These are phyloP conservation scores for Nothoprocta perdicaria DNA, from an alignment of 2,113 vertebrate species.

Conservation along the genomic window DNA sequence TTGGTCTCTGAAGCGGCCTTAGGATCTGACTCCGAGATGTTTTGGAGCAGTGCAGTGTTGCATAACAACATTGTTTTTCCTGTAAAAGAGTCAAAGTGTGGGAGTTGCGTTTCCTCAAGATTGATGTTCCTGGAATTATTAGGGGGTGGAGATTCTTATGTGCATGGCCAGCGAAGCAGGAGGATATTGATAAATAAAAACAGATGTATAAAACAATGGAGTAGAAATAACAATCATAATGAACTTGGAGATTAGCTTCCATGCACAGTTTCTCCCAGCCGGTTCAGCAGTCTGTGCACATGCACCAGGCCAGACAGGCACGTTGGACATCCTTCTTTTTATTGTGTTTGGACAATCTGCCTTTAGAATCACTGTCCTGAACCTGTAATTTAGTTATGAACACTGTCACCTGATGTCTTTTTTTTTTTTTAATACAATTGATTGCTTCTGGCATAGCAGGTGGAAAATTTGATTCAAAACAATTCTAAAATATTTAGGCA, in stretches of 20 bases:
- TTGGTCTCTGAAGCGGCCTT: neutral
- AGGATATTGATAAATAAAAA: conserved; percentile 50
- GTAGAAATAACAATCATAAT: conserved; percentile 31
- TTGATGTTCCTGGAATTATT: conserved; percentile 39
- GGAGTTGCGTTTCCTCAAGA: conserved; percentile 64
- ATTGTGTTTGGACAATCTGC: neutral
- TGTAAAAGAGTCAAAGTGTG: conserved; percentile 33
- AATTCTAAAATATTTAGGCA: neutral
- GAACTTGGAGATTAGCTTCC: neutral
- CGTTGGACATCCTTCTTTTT: neutral
- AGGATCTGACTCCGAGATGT: neutral
- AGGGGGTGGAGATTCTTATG: conserved; percentile 60
- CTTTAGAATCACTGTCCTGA: neutral
- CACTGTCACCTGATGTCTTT: neutral
- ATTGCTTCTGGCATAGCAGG: conserved; percentile 16
- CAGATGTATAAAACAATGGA: conserved; percentile 49
- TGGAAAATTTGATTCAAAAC: conserved; percentile 12
- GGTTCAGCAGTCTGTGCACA: neutral
- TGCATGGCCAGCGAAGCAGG: neutral
- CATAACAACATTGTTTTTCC: conserved; percentile 58
- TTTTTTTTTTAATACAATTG: neutral
- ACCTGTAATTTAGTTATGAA: neutral
- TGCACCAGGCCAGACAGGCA: neutral
- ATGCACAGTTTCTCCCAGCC: neutral
- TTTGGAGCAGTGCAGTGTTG: conserved; percentile 14